Base-by-base conservation (phyloP, 1,140 invertebrate species). In the Saccostrea cuccullata region DNA sequence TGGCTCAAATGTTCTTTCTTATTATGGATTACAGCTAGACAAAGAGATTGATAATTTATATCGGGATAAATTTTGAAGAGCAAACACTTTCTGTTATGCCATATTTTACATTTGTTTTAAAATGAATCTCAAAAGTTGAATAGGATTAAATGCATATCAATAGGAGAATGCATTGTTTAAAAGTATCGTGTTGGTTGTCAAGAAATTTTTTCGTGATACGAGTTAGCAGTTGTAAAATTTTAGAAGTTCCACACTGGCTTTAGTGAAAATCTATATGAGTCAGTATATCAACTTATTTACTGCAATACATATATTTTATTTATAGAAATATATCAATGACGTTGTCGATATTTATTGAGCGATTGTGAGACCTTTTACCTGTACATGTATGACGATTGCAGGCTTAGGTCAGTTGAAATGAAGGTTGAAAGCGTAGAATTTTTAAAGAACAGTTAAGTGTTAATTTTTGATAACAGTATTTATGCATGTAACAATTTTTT, bases 231-330 rank as follows among this genome's bases (percentile, higher is more conserved):
- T 77, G 26, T 30, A 36, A 77, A 30, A 77, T 30, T 6, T 77
- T 30, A 77, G 23, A 17, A 36, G n/a, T 64, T 64, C 15, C 58
- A 17, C 58, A 64, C 58, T 20, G 58, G 26, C 30, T 26, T 77
- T 47, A 77, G 26, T 30, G 13, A 77, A 17, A 77, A 30, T 15
- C 30, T 77, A 26, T 77, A 30, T 73, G 30, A 26, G 70, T 30
- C 70, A 30, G 26, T 77, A 77, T 77, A 77, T 77, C 70, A 77
- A 77, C 11, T 15, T 77, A 77, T 77, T 77, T 30, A 77, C 70
- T 77, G 23, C 30, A 77, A 77, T 77, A 77, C 70, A 77, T 77
- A 77, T 77, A 77, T 77, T 77, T 77, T 77, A 77, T 77, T 77
- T 77, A 77, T 77, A 77, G 70, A 77, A 77, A 77, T 77, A 77